Evolutionary conservation across 2,888 invertebrate genomes (phyloP), one percentile per base, ranked within the genome.

Genomic region (Nomada hirtipes): DNA sequence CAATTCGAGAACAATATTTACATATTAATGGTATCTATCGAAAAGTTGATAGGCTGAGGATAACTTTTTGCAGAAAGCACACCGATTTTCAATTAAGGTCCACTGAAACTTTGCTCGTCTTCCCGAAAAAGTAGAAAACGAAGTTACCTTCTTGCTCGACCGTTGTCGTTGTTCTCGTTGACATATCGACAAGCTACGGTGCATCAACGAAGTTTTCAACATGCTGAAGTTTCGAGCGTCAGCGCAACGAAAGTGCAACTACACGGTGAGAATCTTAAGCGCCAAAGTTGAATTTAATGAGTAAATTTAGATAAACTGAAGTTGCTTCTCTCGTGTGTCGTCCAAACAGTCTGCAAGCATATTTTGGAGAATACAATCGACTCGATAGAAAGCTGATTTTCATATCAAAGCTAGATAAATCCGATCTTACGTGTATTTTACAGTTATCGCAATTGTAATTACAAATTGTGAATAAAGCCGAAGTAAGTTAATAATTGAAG

Each of bases 171-270:
- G 70, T 52, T 59, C 59, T 59, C 52, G 42, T 69, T 72, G 76
- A 79, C 69, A 55, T 79, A 79, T 79, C 52, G 68, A 64, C 78
- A 65, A 53, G 73, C 42, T 50, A 26, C 36, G 26, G 29, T 23
- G 60, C 59, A 60, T 23, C 57, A 50, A 52, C 65, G 52, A 78
- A 79, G 67, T 76, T 72, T 63, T 63, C 86, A 88, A 86, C 77
- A 95, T 95, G 95, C 94, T 95, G 93, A 95, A 95, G 95, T 95
- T 95, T 92, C 95, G 95, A 90, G 95, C 95, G 89, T 95, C 95
- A 90, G 95, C 95, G 89, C 94, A 95, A 84, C 94, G 94, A 91
- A 94, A 95, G 89, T 94, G 95, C 90, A 94, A 94, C 88, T 92
- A 76, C 70, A 85, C 80, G 88, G 88, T 88, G 88, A 88, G 88